Evolutionary conservation across 2,797 vertebrate genomes (phyloP), one percentile per base, ranked within the genome.

Genomic region (Cirrhinus mrigala): DNA sequence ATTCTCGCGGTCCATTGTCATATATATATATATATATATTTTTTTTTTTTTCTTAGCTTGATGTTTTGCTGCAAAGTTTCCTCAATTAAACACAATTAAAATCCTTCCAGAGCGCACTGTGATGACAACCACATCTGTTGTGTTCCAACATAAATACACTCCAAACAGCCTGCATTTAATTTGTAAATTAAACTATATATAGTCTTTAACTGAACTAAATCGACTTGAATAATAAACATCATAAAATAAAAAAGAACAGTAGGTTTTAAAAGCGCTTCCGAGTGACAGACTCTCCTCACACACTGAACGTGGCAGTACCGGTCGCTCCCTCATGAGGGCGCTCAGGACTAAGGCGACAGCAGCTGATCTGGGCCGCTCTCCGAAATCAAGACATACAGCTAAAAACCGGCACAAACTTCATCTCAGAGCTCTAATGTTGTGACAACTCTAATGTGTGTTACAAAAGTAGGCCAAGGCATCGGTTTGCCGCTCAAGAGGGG

Each of bases 251-350:
- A 69, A 14, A 16, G 1, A 69, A 24, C 27, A 54, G 27, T 44
- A 33, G 6, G 18, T n/a, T 76, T 64, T 20, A 9, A 18, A n/a
- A 20, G 18, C 70, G 24, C 48, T 10, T 56, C 6, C 6, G 29
- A 29, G 22, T 29, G 1, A 66, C 6, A 79, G 40, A 44, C 73
- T 18, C 4, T 37, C 27, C 7, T 12, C 14, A 6, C 33, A 22
- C 60, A 54, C 29, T 46, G 18, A 11, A 18, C 50, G 22, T 10
- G 33, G 27, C 82, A 71, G 9, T 73, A 69, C 24, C 64, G 48
- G 8, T 9, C 1, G 16, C 18, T 74, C 64, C 81, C 95, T 82
- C 93, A 87, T 82, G 95, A 93, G 92, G 95, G 94, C 94, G 94
- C 94, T 94, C 91, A 85, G 83, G 78, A 91, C 92, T 89, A 94